Conservation (phyloP, 2,113 vertebrate genomes). For the Oophaga pumilio region DNA sequence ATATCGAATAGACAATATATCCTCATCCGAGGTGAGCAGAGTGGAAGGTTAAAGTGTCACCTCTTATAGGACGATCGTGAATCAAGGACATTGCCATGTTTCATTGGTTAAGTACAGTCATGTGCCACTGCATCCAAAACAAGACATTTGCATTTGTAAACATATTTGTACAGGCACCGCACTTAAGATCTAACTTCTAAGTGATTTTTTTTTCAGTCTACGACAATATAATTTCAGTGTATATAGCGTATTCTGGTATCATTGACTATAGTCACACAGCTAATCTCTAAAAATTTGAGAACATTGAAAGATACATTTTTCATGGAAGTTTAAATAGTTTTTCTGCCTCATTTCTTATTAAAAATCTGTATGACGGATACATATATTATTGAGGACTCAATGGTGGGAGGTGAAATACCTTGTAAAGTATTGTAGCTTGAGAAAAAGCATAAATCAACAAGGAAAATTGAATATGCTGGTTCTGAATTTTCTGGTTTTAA, state of each 20-base stretch:
- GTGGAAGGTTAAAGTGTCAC: conserved; percentile 55
- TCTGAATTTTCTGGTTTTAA: not conserved
- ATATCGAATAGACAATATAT: conserved; percentile 57
- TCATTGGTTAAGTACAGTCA: conserved; percentile 28
- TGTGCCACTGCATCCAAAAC: not conserved
- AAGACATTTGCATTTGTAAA: conserved; percentile 31
- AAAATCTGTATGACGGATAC: too few relatives aligned
- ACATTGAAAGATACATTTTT: not conserved
- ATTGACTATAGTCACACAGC: not conserved
- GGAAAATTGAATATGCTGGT: not conserved
- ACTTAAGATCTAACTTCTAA: not conserved
- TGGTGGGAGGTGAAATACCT: too few relatives aligned
- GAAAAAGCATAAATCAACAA: too few relatives aligned
- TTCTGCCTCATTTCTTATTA: too few relatives aligned
- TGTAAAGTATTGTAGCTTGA: too few relatives aligned
- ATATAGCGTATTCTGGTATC: too few relatives aligned
- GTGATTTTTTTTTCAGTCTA: not conserved
- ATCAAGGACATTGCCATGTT: conserved; percentile 39
- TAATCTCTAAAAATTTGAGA: not conserved
- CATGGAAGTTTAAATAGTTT: too few relatives aligned
- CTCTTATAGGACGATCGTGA: conserved; percentile 37
- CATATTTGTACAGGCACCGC: not conserved
- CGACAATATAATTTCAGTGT: not conserved
- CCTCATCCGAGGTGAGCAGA: conserved; percentile 46
- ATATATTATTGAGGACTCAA: too few relatives aligned